Base-by-base conservation (phyloP, 2,797 vertebrate genomes). In the Sarcoramphus papa region DNA sequence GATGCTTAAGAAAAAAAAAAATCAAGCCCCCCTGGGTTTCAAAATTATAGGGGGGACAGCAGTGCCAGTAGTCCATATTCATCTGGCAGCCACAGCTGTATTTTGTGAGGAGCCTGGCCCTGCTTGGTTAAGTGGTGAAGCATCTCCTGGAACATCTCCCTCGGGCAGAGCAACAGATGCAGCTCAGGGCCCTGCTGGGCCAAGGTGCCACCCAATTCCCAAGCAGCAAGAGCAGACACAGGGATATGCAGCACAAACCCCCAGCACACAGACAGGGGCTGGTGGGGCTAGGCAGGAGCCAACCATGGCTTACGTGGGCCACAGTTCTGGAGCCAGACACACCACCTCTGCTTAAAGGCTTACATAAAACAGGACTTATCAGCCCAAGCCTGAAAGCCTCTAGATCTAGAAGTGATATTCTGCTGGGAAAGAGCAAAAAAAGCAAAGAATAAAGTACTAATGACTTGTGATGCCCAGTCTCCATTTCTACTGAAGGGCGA, bases 211-310 rank as follows among this genome's bases (percentile, higher is more conserved):
- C 31, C 3, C 9, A 3, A 7, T 31, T 25, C 43, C 25, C 23
- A 22, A 3, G 48, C 10, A 80, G 50, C 43, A 50, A 48, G 11
- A 76, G 27, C 18, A 12, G 56, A 54, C 13, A n/a, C 5, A n/a
- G 15, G 17, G 9, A 70, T 13, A 23, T 0, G 8, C 15, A 57
- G 31, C 37, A 89, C 30, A 64, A 40, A 11, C 8, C 2, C 40
- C 13, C 8, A 16, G 14, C 16, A 45, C 4, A 43, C 13, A 48
- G 35, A 28, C 3, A 25, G 4, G 11, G 3, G 3, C 7, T 47
- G 10, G 17, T 0, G 0, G 22, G 8, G 4, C 8, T 24, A 30
- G 22, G 62, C 37, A 74, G 82, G 11, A 85, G 12, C 70, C 19
- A 79, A 24, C 8, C 22, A 4, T 2, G 33, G 43, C 57, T 81